Evolutionary conservation across 2,888 invertebrate genomes (phyloP).

Genomic region (Rhamnusium bicolor): DNA sequence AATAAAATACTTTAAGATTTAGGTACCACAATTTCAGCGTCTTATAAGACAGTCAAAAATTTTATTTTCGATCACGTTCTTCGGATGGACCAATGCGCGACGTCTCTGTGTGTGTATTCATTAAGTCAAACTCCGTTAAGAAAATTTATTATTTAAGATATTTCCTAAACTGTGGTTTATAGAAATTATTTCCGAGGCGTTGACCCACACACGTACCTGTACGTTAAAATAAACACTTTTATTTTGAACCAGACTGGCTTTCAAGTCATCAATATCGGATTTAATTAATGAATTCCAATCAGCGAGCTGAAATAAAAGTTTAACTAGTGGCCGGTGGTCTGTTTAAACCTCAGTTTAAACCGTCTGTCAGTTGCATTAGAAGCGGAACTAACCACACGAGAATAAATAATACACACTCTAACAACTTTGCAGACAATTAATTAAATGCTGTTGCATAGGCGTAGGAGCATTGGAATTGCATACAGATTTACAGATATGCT

Average conservation of each 20-base stretch:
- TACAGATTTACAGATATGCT: not conserved
- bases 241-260: not conserved
- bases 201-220: not conserved
- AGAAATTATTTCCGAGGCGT: not conserved
- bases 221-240: not conserved
- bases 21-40: no score
- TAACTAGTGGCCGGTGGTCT: conserved; percentile 41
- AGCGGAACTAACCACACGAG: conserved; percentile 46
- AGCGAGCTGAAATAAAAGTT: conserved; percentile 45
- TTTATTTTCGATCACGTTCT: no score
- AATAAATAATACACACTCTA: conserved; percentile 54
- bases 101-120: no score
- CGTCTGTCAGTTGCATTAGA: conserved; percentile 49
- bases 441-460: conserved; percentile 45
- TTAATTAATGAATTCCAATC: conserved; percentile 50
- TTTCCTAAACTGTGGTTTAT: no score
- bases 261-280: conserved; percentile 23
- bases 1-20: no score
- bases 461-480: not conserved
- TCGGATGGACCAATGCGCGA: no score
- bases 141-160: no score
- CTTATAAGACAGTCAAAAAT: no score
- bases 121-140: no score
- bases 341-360: conserved; percentile 41
- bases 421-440: conserved; percentile 58